Base-by-base conservation (phyloP, 2,113 vertebrate genomes). In the Oenanthe melanoleuca region DNA sequence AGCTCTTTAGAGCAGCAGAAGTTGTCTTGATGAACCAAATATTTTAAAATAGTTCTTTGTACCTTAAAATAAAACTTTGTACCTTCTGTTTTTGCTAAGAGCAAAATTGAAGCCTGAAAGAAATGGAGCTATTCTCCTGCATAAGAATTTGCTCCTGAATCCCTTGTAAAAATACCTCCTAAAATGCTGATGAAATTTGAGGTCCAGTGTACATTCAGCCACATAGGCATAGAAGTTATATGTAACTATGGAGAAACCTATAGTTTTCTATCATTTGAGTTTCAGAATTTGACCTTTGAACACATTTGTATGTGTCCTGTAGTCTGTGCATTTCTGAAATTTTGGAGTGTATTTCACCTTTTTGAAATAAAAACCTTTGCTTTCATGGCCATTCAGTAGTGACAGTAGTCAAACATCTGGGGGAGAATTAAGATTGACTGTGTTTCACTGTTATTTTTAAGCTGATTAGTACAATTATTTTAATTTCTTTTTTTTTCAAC, bases 281-380 rank as follows among this genome's bases (percentile, higher is more conserved):
- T 13, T n/a, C 89, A 38, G 84, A 73, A 73, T 87, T 16, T 78
- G 40, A 56, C 5, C 18, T 92, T 72, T 5, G 2, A 77, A 38
- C 3, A 47, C 6, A 6, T 29, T 57, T 78, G 1, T 37, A 59
- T 14, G 17, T 3, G 0, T 72, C 23, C 5, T 55, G 5, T 42
- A 77, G 38, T 25, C 33, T 49, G 11, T 9, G 6, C 1, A 2
- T 6, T 63, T 67, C 53, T 64, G 2, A 67, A 82, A 60, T 50
- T 22, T 34, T 47, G 2, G 6, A 25, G 3, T n/a, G 7, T 38
- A 8, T 28, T 64, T 33, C 5, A 24, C 1, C 29, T 91, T 81
- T 64, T 28, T 5, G 1, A 6, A 60, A n/a, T n/a, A 42, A 69
- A 86, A 45, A 28, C 8, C 6, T 28, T 66, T 65, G 10, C 18